phyloP scores from a whole-genome alignment of 2,797 vertebrate genomes.

The Sebastes cheni region DNA sequence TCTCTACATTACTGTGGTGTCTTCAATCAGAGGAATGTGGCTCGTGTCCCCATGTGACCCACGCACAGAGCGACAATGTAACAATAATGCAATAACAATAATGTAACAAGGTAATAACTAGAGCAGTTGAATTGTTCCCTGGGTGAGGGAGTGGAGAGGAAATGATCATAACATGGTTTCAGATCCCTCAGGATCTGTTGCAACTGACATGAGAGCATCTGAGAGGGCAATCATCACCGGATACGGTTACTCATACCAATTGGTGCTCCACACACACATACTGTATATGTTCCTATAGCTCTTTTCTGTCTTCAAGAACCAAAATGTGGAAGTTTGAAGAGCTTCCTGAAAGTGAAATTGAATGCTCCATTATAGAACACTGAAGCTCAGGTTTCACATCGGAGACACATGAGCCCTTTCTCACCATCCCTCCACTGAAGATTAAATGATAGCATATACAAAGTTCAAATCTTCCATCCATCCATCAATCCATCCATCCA shows the following conservation, averaged over 20 bases:
- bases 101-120: slow-evolving; percentile 70
- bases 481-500: too few relatives aligned
- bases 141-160: slow-evolving; percentile 56
- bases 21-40: slow-evolving; percentile 68
- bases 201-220: slow-evolving; percentile 55
- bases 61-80: slow-evolving; percentile 24
- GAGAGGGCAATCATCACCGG: slow-evolving; percentile 39
- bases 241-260: slow-evolving; percentile 40
- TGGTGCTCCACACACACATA: slow-evolving; percentile 5
- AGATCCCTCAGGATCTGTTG: slow-evolving; percentile 60
- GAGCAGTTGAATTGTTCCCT: slow-evolving; percentile 67
- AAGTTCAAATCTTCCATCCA: background rate
- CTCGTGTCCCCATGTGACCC: slow-evolving; percentile 41
- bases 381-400: background rate
- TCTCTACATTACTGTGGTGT: slow-evolving; percentile 28
- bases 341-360: background rate
- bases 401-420: background rate
- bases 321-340: background rate
- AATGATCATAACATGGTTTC: slow-evolving; percentile 64
- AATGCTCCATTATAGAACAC: background rate
- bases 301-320: background rate
- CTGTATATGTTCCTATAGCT: background rate
- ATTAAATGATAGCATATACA: background rate
- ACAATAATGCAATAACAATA: slow-evolving; percentile 71
- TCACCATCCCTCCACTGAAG: background rate